Evolutionary conservation across 2,113 vertebrate genomes (phyloP), one percentile per base, ranked within the genome.

Genomic region (Aix galericulata): DNA sequence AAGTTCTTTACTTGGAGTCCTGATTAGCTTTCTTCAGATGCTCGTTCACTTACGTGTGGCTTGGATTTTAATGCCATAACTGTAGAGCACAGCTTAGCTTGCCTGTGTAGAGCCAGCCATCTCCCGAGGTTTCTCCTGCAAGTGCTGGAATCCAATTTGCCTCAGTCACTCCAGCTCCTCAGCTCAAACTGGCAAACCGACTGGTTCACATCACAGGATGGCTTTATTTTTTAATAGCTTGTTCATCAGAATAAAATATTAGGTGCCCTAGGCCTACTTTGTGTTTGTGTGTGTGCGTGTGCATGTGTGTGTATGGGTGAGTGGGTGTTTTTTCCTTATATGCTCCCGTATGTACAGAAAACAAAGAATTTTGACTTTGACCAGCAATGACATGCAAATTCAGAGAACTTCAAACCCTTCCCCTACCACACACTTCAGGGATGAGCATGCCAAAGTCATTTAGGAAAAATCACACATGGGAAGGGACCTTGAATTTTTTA

Each of bases 21-120:
- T 91, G 95, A 96, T 97, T 96, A 96, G 91, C 91, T 97, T 96
- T 95, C 92, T 91, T 97, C 90, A 95, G 94, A 97, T 94, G 94
- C 88, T 95, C 94, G 73, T 96, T 97, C 96, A 96, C 79, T 94
- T 97, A 95, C 93, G 78, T 90, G 92, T 96, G 91, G 75, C 86
- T 95, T 96, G 94, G 96, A 86, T 92, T 96, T 96, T 94, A 96
- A 96, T 95, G 94, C 89, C 86, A 5, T 94, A 89, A 95, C 89
- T 93, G 92, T 90, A 96, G 95, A 97, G 95, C 95, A 82, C 82
- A 96, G 88, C 96, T 97, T 95, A 97, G 91, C 95, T 91, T 94
- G 85, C 95, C 81, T 94, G 89, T 91, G 77, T 95, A 88, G 92
- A 95, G 92, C 74, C 75, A 92, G 84, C 36, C 12, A 63, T 97